Evolutionary conservation across 2,113 vertebrate species (phyloP), one percentile per base, ranked within the genome.

Genomic region (Gymnocephalus cernua): DNA sequence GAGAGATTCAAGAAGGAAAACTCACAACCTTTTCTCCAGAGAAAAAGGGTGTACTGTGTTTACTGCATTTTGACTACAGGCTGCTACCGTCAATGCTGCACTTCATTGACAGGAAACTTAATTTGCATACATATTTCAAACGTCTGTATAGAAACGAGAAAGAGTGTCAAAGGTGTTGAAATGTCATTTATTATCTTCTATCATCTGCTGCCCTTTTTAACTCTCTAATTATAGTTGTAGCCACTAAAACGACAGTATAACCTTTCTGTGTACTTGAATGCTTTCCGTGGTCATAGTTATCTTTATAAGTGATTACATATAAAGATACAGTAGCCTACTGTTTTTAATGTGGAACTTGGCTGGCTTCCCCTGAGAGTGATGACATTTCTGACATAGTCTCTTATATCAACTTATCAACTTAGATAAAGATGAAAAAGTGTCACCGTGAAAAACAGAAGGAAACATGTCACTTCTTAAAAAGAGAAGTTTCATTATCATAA

Each of bases 61-160:
- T 41, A 58, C 10, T 18, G 10, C 21, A 19, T n/a, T 68, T 47
- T 72, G 71, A 53, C 45, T 51, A 72, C 23, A 18, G 4, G 2
- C 23, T 54, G 38, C 56, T 38, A 3, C 51, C 81, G 57, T 72
- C 76, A 74, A 56, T 51, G 57, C 35, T 29, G 50, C 57, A 21
- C 47, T 77, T 61, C 51, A 72, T 35, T 77, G 23, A 62, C 69
- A 80, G 76, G 74, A 82, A 81, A 78, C 38, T 19, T 74, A 4
- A 86, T 91, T 92, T 90, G 86, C 82, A 87, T 91, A 65, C 23
- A 74, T 44, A 75, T 69, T 74, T 73, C 44, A 73, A 79, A 77
- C 0, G 32, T 19, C 61, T 59, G 50, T 57, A 38, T 83, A 76
- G 44, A 29, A 69, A 76, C 16, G 35, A 66, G 68, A 70, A 85